Evolutionary conservation across 2,888 invertebrate genomes (phyloP), one percentile per base, ranked within the genome.

Genomic region (Oligia fasciuncula): DNA sequence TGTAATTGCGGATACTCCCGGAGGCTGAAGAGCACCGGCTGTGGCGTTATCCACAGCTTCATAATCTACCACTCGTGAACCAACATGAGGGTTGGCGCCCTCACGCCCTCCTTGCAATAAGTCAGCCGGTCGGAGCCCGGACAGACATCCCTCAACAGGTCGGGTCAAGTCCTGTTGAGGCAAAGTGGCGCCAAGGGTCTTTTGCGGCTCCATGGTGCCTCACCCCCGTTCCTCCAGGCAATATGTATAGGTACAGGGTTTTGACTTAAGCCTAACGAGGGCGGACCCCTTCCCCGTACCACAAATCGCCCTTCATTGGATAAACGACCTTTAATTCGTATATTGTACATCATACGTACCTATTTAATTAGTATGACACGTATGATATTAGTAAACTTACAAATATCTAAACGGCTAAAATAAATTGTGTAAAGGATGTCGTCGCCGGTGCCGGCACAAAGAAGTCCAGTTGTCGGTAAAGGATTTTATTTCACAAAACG

Each of bases 161-260:
- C 4, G n/a, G n/a, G 67, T 46, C 51, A 54, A 5, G 13, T 13
- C 35, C 35, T 69, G 35, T 2, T 69, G 69, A 69, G 69, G 69
- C 51, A 13, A 69, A 54, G 43, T 51, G 66, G 79, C 76, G 54
- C 43, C 79, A 84, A 78, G 84, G 76, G 76, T 84, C 80, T 84
- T 57, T 60, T 17, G 29, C 76, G 80, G 77, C 83, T 83, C 79
- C 75, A 80, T 82, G 79, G 65, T 51, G 77, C 79, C 79, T 82
- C 74, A 74, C 77, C 79, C 79, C 75, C 82, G 79, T 66, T 75
- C 49, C 75, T 84, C 81, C 77, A 66, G 70, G 23, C 9, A 14
- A 60, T 11, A 6, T 68, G 68, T 73, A 60, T 49, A 6, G 9
- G 8, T 51, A 29, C 29, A 35, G 68, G 77, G 68, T 73, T 77